These are phyloP conservation scores for Sander lucioperca DNA, from an alignment of 2,113 vertebrate genomes.

Conservation along the genomic window DNA sequence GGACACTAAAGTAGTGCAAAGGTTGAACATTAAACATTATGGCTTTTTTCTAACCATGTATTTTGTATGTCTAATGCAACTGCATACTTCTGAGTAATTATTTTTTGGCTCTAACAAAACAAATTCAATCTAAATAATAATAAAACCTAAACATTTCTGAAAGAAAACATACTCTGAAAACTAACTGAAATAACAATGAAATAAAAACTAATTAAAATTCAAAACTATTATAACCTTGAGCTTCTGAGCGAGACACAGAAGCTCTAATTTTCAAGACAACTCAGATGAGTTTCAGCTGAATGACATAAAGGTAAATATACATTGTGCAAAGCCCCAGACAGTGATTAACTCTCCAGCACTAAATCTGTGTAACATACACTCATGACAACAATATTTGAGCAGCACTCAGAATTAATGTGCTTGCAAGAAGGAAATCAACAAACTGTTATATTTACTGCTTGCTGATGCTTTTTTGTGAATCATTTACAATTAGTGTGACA, in stretches of 20 bases:
- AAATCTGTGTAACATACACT: conserved; percentile 33
- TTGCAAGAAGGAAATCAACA: conserved; percentile 30
- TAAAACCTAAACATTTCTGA: no score
- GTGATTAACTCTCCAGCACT: conserved; percentile 34
- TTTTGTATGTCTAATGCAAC: no score
- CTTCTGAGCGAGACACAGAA: conserved; percentile 1
- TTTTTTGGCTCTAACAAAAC: no score
- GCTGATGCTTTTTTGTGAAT: background rate
- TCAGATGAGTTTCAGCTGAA: background rate
- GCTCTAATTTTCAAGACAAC: background rate
- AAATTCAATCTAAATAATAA: no score
- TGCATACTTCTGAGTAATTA: no score
- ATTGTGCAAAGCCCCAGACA: conserved; percentile 5
- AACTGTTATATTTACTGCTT: conserved; percentile 27
- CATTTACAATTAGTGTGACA: conserved; percentile 1
- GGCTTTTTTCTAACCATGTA: no score
- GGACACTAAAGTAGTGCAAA: no score
- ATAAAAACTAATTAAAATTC: no score
- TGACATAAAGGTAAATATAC: conserved; percentile 25
- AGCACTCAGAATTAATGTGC: conserved; percentile 38
- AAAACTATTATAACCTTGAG: background rate
- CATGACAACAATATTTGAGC: conserved; percentile 48
- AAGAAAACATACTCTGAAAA: no score
- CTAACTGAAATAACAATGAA: no score
- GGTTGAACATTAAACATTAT: no score